Evolutionary conservation across 2,113 vertebrate genomes (phyloP), one percentile per base, ranked within the genome.

Genomic region (Lagopus muta): DNA sequence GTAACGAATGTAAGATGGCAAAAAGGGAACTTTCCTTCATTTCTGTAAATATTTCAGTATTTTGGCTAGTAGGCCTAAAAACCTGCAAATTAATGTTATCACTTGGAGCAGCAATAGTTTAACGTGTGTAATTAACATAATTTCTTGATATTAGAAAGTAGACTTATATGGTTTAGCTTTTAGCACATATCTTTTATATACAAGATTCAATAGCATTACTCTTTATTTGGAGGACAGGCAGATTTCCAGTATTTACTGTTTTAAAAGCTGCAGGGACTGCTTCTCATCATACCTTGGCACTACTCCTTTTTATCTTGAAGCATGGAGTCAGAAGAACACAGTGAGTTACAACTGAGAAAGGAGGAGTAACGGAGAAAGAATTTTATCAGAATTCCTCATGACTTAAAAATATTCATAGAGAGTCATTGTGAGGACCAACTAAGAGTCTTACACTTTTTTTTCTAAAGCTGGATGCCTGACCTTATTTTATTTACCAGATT

Each of bases 41-140:
- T 45, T 58, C 40, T 58, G 5, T 19, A 40, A 73, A 50, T 2
- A 2, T 22, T 32, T 86, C 21, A 74, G 15, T 24, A 73, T 21
- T 54, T 66, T 43, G 9, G 13, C 57, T 84, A 55, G 9, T 21
- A 42, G 22, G 65, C 47, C 86, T 86, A 21, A 85, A 89, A 71
- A 30, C 47, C 18, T 25, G 2, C 1, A 0, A 47, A 48, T 45
- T 20, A 14, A 13, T 13, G 2, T 55, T 74, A 42, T 11, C 16
- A 14, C 11, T 20, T 16, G 30, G 11, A 32, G 30, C 3, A 18
- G 11, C 45, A 66, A 84, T 54, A 1, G 67, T 47, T 36, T 78
- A 5, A 32, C 17, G 2, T 47, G 45, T 13, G 16, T 21, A 34
- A 77, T 67, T 54, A 24, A 40, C 6, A 21, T 11, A 40, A 67